These are phyloP conservation scores for Galago senegalensis DNA, from an alignment of 2,797 vertebrate species.

Conservation along the genomic window DNA sequence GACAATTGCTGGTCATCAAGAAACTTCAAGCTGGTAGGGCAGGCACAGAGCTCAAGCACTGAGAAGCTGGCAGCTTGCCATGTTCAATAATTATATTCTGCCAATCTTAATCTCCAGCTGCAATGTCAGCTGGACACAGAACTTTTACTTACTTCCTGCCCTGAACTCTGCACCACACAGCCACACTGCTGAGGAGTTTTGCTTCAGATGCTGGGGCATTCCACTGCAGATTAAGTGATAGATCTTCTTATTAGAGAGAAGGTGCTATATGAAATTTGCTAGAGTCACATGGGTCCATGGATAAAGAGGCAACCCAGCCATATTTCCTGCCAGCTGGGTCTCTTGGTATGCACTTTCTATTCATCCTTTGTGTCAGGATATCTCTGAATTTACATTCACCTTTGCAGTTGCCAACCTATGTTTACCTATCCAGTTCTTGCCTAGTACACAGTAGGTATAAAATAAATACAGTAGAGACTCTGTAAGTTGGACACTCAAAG, in stretches of 20 bases:
- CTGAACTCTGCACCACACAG: not conserved
- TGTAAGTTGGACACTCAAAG: too few relatives aligned
- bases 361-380: not conserved
- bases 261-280: not conserved
- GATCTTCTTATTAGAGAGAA: not conserved
- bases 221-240: not conserved
- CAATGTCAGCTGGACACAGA: constrained; percentile 50
- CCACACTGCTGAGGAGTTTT: not conserved
- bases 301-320: not conserved
- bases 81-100: constrained; percentile 66
- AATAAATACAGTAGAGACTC: not conserved
- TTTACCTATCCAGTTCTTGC: not conserved
- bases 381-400: not conserved
- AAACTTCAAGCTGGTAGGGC: constrained; percentile 60
- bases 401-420: not conserved
- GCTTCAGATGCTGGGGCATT: not conserved
- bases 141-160: constrained; percentile 5
- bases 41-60: not conserved
- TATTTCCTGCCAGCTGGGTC: not conserved
- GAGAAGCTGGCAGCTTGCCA: constrained; percentile 40
- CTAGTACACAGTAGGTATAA: not conserved
- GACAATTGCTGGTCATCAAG: constrained; percentile 65
- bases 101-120: constrained; percentile 65
- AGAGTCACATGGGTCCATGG: not conserved
- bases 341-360: not conserved